Base-by-base conservation (phyloP, 2,113 vertebrate species). In the Glareola pratincola region DNA sequence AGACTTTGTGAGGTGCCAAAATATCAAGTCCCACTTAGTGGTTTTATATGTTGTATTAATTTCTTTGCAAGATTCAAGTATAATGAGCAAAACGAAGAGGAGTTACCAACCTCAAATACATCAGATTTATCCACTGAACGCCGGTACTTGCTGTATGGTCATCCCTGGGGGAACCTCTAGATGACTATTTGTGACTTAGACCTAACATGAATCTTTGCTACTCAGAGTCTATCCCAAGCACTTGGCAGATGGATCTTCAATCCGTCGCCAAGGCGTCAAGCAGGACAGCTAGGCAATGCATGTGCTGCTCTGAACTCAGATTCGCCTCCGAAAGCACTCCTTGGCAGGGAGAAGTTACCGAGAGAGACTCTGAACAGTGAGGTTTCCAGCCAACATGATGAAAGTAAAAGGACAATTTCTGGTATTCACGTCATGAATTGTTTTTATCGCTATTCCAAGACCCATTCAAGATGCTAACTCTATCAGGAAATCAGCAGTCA, bases 401-500 rank as follows among this genome's bases (percentile, higher is more conserved):
- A 92, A 96, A n/a, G 51, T 21, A 68, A 80, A 95, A 78, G 41
- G 77, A 64, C 69, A 75, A 60, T 95, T 93, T 94, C 32, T 87
- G 79, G 72, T 66, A 80, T 72, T 96, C 54, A n/a, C 1, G 0
- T 85, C 80, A 94, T 50, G 30, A 91, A 76, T 47, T 95, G 73
- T 82, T 93, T 88, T 75, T 91, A 91, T 73, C 41, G 34, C 48
- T 86, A 94, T 63, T 84, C 83, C 75, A 92, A 88, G 78, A 76
- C 50, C 67, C 69, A 94, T n/a, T 95, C 51, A 76, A 74, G 85
- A 94, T 54, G 53, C 37, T 68, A 80, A 92, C 62, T 95, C 71
- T 75, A 91, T 57, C 93, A 95, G 96, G 95, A 98, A 97, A 92
- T 80, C 89, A 91, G 87, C 37, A 78, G 74, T 54, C 83, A 71